phyloP scores from a whole-genome alignment of 2,888 invertebrate species.

The Nasonia oneida region DNA sequence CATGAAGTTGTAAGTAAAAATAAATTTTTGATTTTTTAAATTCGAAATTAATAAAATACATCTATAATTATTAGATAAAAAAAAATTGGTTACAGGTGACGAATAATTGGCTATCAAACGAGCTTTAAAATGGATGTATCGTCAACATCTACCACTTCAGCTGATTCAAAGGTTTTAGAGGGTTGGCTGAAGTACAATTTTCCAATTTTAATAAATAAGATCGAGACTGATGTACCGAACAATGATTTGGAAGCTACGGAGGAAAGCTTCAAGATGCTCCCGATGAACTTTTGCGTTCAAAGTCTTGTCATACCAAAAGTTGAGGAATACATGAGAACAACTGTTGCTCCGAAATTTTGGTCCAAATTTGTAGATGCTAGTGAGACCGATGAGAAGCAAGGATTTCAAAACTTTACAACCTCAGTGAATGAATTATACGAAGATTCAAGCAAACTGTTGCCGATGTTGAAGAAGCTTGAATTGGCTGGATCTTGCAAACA shows the following conservation, averaged over 20 bases:
- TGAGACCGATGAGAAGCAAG: constrained; percentile 80
- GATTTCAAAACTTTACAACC: constrained; percentile 84
- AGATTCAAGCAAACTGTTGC: constrained; percentile 81
- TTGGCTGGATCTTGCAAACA: constrained; percentile 74
- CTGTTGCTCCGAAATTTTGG: constrained; percentile 85
- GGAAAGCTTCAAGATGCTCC: constrained; percentile 50
- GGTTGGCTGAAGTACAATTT: constrained; percentile 58
- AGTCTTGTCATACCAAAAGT: constrained; percentile 80
- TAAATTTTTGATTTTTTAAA: not conserved
- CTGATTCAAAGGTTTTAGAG: constrained; percentile 28
- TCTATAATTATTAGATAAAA: not conserved
- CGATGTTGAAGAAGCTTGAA: constrained; percentile 82
- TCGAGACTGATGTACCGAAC: constrained; percentile 38
- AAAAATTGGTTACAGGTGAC: not conserved
- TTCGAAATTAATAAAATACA: not conserved
- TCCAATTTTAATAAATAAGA: constrained; percentile 56
- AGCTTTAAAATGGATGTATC: constrained; percentile 7
- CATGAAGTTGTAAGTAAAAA: constrained; percentile 1
- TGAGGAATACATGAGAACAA: constrained; percentile 83
- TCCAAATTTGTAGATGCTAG: constrained; percentile 81
- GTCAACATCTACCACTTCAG: not conserved
- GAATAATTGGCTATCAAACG: too few species aligned
- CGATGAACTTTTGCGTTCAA: constrained; percentile 65
- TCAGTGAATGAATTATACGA: constrained; percentile 85
- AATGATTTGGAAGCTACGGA: constrained; percentile 51